Evolutionary conservation across 2,888 invertebrate genomes (phyloP).

Genomic region (Acleris sparsana): DNA sequence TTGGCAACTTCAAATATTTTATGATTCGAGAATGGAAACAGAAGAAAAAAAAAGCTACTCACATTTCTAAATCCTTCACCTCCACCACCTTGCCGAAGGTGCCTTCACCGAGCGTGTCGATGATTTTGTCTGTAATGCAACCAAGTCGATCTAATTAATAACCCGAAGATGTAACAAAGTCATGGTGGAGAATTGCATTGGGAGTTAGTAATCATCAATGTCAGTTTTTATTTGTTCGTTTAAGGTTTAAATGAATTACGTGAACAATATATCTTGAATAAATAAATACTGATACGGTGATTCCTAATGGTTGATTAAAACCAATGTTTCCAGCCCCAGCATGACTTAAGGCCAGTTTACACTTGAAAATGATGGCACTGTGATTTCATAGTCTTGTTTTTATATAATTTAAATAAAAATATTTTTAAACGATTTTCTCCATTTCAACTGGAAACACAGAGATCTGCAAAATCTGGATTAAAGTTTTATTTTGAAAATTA

Average conservation of each 20-base stretch:
- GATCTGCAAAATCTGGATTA: conserved; percentile 51
- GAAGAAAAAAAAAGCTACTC: conserved; percentile 72
- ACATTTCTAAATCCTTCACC: conserved; percentile 98
- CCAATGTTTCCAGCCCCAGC: conserved; percentile 59
- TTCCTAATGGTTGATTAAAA: conserved; percentile 34
- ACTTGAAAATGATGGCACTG: conserved; percentile 28
- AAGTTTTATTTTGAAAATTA: conserved; percentile 41
- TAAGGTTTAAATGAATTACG: neutral
- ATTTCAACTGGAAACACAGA: conserved; percentile 55
- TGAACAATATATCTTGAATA: neutral
- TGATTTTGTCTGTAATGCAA: conserved; percentile 97
- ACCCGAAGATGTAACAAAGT: conserved; percentile 59
- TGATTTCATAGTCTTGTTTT: conserved; percentile 44
- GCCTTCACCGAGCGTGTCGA: conserved; percentile 99
- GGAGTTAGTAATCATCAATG: conserved; percentile 43
- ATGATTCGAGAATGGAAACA: conserved; percentile 3
- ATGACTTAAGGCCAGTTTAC: conserved; percentile 52
- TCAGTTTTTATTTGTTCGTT: conserved; percentile 2
- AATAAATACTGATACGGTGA: conserved; percentile 5
- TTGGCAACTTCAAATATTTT: conserved; percentile 6
- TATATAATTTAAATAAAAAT: conserved; percentile 49
- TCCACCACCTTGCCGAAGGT: conserved; percentile 99
- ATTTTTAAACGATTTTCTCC: conserved; percentile 50
- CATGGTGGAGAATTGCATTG: conserved; percentile 67
- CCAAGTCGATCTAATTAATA: conserved; percentile 71